Base-by-base conservation (phyloP, 2,888 invertebrate genomes). In the Microctonus brassicae region DNA sequence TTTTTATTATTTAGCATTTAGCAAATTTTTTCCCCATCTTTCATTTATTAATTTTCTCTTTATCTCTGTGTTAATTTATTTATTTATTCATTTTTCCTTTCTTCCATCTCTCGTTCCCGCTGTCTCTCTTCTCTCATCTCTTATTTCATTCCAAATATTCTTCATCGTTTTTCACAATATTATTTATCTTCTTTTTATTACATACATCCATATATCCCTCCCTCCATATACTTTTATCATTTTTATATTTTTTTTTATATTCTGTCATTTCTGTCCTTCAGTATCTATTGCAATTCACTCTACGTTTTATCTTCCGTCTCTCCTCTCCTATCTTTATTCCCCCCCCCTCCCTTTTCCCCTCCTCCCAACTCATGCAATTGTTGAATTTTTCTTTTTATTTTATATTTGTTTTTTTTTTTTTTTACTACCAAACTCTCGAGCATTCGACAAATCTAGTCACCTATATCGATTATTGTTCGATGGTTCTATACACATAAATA, bases 131-230 rank as follows among this genome's bases (percentile, higher is more conserved):
- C 42, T 60, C 29, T 36, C 29, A 7, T 22, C 13, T 58, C 39
- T 26, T 24, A 2, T 13, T 17, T 29, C 17, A 24, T 11, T 39
- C 13, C 10, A 24, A 74, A 78, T 76, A 71, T 77, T n/a, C n/a
- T n/a, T 47, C 47, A 79, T 79, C 78, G 75, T 79, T 73, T 66
- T 78, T 75, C 77, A 74, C 74, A 73, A 78, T 75, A 75, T 75
- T 78, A 77, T 77, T 80, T 75, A 33, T 34, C 22, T 52, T 17
- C 20, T 34, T 11, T 64, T 47, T 47, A n/a, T 47, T 17, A 36
- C n/a, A n/a, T n/a, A 33, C 3, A 33, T 17, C 52, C 47, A n/a
- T 47, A 17, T 52, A 9, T 26, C 6, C n/a, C 7, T 11, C 26
- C 22, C 17, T 47, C 17, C 7, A n/a, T 47, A 17, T 47, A 7